Evolutionary conservation across 2,797 vertebrate genomes (phyloP), one percentile per base, ranked within the genome.

Genomic region (Poeciliopsis infans): DNA sequence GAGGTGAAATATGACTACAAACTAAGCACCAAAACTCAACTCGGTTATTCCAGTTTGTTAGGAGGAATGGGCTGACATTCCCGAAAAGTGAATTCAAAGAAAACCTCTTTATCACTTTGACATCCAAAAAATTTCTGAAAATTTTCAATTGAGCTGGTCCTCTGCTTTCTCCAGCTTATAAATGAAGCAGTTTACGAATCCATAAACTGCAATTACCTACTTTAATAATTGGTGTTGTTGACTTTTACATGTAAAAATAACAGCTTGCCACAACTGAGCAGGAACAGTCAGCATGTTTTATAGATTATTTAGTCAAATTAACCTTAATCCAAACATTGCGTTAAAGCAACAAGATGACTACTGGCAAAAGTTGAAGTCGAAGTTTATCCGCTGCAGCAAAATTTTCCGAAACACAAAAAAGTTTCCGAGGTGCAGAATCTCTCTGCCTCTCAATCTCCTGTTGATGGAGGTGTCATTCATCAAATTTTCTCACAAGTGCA

Each of bases 391-490:
- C 76, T 75, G 31, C 23, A 49, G 31, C 25, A 51, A 43, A 43
- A 16, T 72, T 20, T 72, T 85, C 76, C 23, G 0, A 87, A 70
- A 45, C 46, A 45, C 41, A 51, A 13, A 79, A 89, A 88, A 91
- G 74, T 91, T 88, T 41, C 78, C 31, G 41, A 23, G 36, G 39
- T 31, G 43, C 33, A 72, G 61, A 75, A 74, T 80, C 78, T 28
- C 39, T 70, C 57, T 80, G 46, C 8, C 25, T 69, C 79, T 88
- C 86, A 69, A 74, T 76, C 72, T 72, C 75, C 71, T 78, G 88
- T 57, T 77, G 83, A 88, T 84, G 41, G 15, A 75, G 80, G 74
- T 87, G 84, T 89, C 91, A 90, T 88, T 91, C 87, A 92, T 92
- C 89, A 88, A 88, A 55, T 89, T 83, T 85, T 81, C 16, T 81